A percentile compares a stretch with the other conserved stretches of the same genome.
Evolutionary conservation across 2,113 vertebrate species (phyloP).

Genomic region (Sclerurus mexicanus): DNA sequence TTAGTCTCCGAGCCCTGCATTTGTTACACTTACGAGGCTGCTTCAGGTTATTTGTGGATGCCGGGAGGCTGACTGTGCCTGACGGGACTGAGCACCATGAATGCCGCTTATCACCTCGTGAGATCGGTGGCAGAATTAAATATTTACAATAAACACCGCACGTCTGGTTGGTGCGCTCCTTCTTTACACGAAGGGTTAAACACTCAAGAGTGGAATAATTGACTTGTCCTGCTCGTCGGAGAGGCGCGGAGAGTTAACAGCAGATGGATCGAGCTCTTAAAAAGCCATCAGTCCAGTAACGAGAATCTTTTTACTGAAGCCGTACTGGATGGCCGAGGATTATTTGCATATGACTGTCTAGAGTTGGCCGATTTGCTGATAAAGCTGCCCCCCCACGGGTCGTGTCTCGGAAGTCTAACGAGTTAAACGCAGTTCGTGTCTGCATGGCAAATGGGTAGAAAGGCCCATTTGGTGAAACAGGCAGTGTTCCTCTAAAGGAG

Average conservation of each 20-base stretch:
- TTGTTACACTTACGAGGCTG: not conserved
- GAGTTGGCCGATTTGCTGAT: not conserved
- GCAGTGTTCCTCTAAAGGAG: not conserved
- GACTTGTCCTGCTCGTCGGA: not conserved
- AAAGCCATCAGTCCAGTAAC: not conserved
- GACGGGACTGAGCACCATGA: not conserved
- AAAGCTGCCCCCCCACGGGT: not conserved
- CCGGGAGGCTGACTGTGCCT: not conserved
- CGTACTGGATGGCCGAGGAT: not conserved
- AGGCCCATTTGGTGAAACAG: not conserved
- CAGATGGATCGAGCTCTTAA: not conserved
- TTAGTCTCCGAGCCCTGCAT: not conserved
- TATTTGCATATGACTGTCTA: slow-evolving; percentile 25
- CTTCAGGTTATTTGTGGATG: not conserved
- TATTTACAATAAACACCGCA: not conserved
- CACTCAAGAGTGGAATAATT: not conserved
- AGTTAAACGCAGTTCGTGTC: not conserved
- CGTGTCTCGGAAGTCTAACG: not conserved
- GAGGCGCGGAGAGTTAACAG: not conserved
- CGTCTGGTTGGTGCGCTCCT: not conserved
- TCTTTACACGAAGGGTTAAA: not conserved
- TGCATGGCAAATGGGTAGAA: not conserved
- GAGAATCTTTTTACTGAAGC: not conserved
- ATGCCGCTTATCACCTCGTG: not conserved
- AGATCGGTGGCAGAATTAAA: not conserved